These are phyloP conservation scores for Catocala sponsa DNA, from an alignment of 2,888 invertebrate genomes.

Conservation along the genomic window DNA sequence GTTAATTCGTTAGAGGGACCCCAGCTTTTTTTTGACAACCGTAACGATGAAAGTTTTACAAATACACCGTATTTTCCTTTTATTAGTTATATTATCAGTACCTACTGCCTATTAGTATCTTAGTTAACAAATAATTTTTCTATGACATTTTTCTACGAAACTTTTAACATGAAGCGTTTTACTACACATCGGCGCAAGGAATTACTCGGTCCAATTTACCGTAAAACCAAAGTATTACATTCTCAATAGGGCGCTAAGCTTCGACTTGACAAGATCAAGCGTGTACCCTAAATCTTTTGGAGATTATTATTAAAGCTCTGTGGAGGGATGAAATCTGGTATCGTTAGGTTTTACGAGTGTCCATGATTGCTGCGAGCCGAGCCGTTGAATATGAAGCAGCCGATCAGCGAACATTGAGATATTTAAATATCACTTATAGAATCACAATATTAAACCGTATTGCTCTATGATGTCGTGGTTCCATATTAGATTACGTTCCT, in stretches of 20 bases:
- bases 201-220: slow-evolving; percentile 17
- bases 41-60: slow-evolving; percentile 7
- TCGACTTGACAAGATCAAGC: slow-evolving; percentile 52
- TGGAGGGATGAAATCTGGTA: slow-evolving; percentile 58
- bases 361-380: slow-evolving; percentile 56
- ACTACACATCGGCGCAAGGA: not conserved
- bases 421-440: slow-evolving; percentile 39
- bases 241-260: slow-evolving; percentile 52
- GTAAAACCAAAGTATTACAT: slow-evolving; percentile 36
- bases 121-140: not conserved
- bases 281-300: slow-evolving; percentile 50
- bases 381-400: slow-evolving; percentile 52
- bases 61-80: slow-evolving; percentile 1
- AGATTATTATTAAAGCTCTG: slow-evolving; percentile 60
- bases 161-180: not conserved
- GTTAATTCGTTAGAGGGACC: slow-evolving; percentile 11
- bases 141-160: too few relatives aligned
- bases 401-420: slow-evolving; percentile 45
- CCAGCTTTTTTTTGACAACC: slow-evolving; percentile 11
- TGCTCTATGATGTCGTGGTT: not conserved
- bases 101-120: not conserved
- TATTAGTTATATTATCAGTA: not conserved
- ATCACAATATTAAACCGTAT: slow-evolving; percentile 16
- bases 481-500: not conserved
- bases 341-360: slow-evolving; percentile 63